Base-by-base conservation (phyloP, 1,140 invertebrate genomes). In the Drosophila tsacasi region DNA sequence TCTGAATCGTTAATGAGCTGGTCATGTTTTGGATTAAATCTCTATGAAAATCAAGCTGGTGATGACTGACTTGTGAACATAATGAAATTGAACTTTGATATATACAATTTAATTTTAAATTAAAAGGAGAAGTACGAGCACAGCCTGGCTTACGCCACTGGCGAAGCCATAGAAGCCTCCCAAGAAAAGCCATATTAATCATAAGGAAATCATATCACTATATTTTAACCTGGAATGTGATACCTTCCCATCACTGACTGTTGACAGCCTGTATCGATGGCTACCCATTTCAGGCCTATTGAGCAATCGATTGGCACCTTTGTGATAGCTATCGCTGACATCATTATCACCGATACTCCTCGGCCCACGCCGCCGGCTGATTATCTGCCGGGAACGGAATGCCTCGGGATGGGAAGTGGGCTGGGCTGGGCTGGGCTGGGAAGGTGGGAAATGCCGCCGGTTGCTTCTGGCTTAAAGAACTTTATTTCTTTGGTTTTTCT, bases 231-330 rank as follows among this genome's bases (percentile, higher is more conserved):
- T 8, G 13, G 5, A 44, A 44, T 15, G 13, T 27, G 17, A 46
- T 12, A 21, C 21, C 30, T 55, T 54, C 21, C 23, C 35, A 37
- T 76, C 47, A 39, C 62, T 40, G 15, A 54, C 65, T 58, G 52
- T 65, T 61, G 69, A 58, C 64, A 69, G 58, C 55, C 62, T 64
- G 76, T 76, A 79, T 83, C 76, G 66, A 76, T 81, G 63, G 47
- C 74, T 42, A 63, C 60, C 62, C 62, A 32, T 68, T 68, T 72
- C 19, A 65, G 62, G 49, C 52, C 68, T 79, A 76, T 83, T 89
- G 74, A 89, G 78, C 85, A 79, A 72, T 82, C 86, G 85, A 90
- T 89, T 90, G 85, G 49, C 85, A 90, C 65, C 79, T 90, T 60
- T 68, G 30, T 57, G 67, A 79, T 78, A 66, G 69, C 74, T 79